Base-by-base conservation (phyloP, 2,797 vertebrate genomes). In the Etheostoma perlongum region DNA sequence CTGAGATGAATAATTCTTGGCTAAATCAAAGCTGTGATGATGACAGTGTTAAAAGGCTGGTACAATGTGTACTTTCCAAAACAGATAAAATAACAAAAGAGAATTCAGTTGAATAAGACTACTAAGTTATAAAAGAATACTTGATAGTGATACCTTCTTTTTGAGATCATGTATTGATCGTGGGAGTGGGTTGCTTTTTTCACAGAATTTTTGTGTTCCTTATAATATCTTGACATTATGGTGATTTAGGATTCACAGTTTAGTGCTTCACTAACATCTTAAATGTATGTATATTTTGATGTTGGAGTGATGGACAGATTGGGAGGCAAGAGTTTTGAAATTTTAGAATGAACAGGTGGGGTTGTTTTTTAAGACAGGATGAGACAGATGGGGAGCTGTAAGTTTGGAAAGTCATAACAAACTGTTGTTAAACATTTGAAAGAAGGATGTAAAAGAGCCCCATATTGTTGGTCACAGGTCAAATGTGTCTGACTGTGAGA, bases 341-440 rank as follows among this genome's bases (percentile, higher is more conserved):
- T 47, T 60, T 76, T 21, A 33, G 19, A 67, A 65, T 40, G 72
- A 88, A 84, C 78, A 86, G 79, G 76, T 85, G 86, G 47, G 30
- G 21, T 42, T 67, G 78, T 74, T 59, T 79, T 79, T 74, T n/a
- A 72, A 76, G 52, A 79, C 16, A 59, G 5, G 8, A 18, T 21
- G 15, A 66, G 64, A 85, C 90, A 91, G 91, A 88, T 89, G 91
- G 89, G 52, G 25, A 61, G 69, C 80, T 70, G 52, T 15, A 68
- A n/a, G 72, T 72, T 62, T 67, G 44, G 44, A 77, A 53, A 70
- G 55, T 73, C 68, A 65, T 36, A 55, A 74, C 55, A 79, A 77
- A 86, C 74, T 76, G 55, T 63, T 65, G 58, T 76, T 71, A 72
- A 44, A 72, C 42, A 81, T 82, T 85, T 80, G n/a, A 85, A 70